Evolutionary conservation across 2,113 vertebrate genomes (phyloP), one percentile per base, ranked within the genome.

Genomic region (Corapipo altera): DNA sequence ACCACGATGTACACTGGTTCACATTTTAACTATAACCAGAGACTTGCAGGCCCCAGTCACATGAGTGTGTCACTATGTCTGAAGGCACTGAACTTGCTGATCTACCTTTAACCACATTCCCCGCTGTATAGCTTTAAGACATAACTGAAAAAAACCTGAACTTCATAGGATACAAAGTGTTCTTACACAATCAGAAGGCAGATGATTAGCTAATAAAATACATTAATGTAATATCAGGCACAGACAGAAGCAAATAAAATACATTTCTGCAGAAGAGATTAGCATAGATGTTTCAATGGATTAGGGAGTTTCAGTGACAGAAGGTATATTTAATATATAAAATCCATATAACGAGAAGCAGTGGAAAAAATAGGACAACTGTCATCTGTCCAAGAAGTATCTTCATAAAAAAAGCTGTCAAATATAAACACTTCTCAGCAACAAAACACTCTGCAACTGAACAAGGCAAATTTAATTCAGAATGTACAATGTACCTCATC

Each of bases 251-350:
- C 52, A 93, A 89, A 76, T 73, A 86, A 91, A 85, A 82, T 27
- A 89, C 2, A 5, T 76, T 91, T 85, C 82, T 66, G 41, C 90
- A 88, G 61, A 89, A 82, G 58, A 89, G 62, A 89, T 85, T 91
- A 93, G 35, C 75, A 70, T 8, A 91, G 93, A 72, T 88, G 51
- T 82, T 96, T 69, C 74, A 91, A 39, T 51, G 77, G 87, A 95
- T 97, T 91, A 95, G 19, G 39, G 89, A 78, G 67, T 72, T 88
- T 85, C 82, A 70, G 49, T 88, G 85, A 91, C 82, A 94, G 85
- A 91, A 88, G 58, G 82, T 85, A 49, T 93, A 95, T 79, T 83
- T 95, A 70, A 91, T 59, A 81, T 28, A 96, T 41, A 85, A 88
- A 94, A 93, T 66, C 54, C 54, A 88, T 66, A 82, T 79, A 91